Percentiles rank a stretch among this genome's conserved stretches.
These are phyloP conservation scores for Lepus timidus DNA, from an alignment of 2,113 vertebrate genomes.

Conservation along the genomic window DNA sequence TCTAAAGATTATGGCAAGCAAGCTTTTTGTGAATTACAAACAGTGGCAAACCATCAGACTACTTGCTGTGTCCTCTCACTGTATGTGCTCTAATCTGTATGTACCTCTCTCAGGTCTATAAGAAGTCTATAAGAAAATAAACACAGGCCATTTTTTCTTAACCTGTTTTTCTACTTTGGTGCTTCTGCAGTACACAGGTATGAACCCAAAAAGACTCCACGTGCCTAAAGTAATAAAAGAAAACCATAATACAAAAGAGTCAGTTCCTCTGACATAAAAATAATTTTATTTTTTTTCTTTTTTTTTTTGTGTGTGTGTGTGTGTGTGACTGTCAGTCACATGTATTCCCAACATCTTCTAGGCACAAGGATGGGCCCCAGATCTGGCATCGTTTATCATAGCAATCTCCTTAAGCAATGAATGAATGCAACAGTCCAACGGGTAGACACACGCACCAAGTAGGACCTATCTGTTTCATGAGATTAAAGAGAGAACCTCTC, in stretches of 20 bases:
- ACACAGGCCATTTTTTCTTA: neutral
- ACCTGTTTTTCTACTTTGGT: conserved; percentile 4
- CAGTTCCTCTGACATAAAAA: neutral
- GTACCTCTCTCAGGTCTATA: conserved; percentile 55
- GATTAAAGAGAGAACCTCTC: neutral
- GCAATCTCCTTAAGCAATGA: neutral
- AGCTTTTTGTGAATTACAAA: neutral
- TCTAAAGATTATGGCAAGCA: neutral
- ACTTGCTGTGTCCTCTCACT: neutral
- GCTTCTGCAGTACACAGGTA: neutral
- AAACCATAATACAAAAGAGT: neutral
- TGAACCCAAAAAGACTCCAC: neutral
- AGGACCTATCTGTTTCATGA: neutral
- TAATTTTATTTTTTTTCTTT: neutral
- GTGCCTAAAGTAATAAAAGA: conserved; percentile 5
- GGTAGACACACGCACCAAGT: neutral
- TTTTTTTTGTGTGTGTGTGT: neutral
- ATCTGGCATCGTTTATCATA: neutral
- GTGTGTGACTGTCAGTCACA: neutral
- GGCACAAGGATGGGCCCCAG: neutral
- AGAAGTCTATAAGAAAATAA: conserved; percentile 3
- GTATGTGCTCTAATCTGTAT: neutral
- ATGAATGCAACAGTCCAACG: neutral
- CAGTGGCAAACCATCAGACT: neutral
- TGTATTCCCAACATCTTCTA: neutral